Base-by-base conservation (phyloP, 1,140 invertebrate species). In the Elymnias hypermnestra region DNA sequence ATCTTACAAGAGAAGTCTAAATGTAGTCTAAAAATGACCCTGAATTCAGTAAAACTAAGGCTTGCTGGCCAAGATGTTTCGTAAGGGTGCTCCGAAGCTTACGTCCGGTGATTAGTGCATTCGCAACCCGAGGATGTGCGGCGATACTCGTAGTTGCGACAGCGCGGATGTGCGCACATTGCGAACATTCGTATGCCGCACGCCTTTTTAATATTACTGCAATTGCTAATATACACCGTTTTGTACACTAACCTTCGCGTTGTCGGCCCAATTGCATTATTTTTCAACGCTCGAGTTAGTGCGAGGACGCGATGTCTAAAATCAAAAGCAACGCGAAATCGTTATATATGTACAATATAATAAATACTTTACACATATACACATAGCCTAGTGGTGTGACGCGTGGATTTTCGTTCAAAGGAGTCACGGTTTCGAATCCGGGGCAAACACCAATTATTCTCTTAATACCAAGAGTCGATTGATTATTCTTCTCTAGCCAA, bases 61-160 rank as follows among this genome's bases (percentile, higher is more conserved):
- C 22, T 46, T 45, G 43, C 26, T 53, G 48, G 29, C 12, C 39
- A 22, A 37, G 38, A 54, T 25, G 54, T 76, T 72, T 72, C 57
- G 65, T 65, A 81, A 72, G 54, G 51, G 59, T 58, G 58, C 72
- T 75, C 73, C 67, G 63, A 59, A 57, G 58, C 71, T 66, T 42
- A 73, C 72, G 63, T 83, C 79, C 78, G 78, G 76, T 71, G 62
- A 77, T 79, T 77, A 72, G 53, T 57, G 56, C 63, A 53, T 70
- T 62, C 78, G 74, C 76, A 76, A 77, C 56, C 56, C 66, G 69
- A 76, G 75, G 78, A 79, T 83, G 75, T 63, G 63, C 73, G 48
- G 57, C 59, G 66, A 64, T 43, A n/a, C n/a, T n/a, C n/a, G n/a
- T n/a, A 65, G 66, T 83, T 83, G 69, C 79, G 79, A 75, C 73